Evolutionary conservation across 1,140 invertebrate genomes (phyloP).

Genomic region (Drosophila mojavensis): DNA sequence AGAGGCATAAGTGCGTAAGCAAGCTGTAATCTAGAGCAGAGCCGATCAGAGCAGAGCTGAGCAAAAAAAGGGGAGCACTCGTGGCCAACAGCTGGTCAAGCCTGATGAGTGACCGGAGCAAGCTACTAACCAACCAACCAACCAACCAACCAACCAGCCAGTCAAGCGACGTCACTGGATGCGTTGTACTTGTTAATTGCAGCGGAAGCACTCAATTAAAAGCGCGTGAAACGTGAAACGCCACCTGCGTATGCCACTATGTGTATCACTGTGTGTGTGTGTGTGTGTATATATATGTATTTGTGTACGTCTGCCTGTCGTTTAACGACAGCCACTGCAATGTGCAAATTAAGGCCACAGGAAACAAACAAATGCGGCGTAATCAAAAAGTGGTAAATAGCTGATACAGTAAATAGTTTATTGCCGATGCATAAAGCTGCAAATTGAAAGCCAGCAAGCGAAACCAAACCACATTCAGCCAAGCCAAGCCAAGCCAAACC

Average conservation of each 20-base stretch:
- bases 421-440: slow-evolving; percentile 65
- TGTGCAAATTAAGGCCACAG: slow-evolving; percentile 76
- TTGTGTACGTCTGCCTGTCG: slow-evolving; percentile 24
- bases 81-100: slow-evolving; percentile 26
- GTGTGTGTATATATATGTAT: not conserved
- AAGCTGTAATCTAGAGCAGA: slow-evolving; percentile 63
- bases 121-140: slow-evolving; percentile 28
- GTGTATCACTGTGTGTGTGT: slow-evolving; percentile 9
- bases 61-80: slow-evolving; percentile 29
- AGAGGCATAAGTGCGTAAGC: slow-evolving; percentile 78
- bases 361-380: slow-evolving; percentile 81
- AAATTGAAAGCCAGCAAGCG: slow-evolving; percentile 57
- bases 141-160: slow-evolving; percentile 36
- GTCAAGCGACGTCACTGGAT: slow-evolving; percentile 56
- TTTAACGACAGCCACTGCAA: slow-evolving; percentile 49
- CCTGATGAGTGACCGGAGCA: slow-evolving; percentile 23
- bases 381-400: slow-evolving; percentile 80
- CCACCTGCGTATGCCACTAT: slow-evolving; percentile 56
- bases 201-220: slow-evolving; percentile 83
- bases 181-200: slow-evolving; percentile 81
- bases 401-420: slow-evolving; percentile 78
- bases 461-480: slow-evolving; percentile 10
- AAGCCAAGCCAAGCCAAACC: slow-evolving; percentile 25
- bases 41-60: too few relatives aligned
- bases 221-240: slow-evolving; percentile 78